phyloP scores from a whole-genome alignment of 2,888 invertebrate species.

The Sialis lutaria region DNA sequence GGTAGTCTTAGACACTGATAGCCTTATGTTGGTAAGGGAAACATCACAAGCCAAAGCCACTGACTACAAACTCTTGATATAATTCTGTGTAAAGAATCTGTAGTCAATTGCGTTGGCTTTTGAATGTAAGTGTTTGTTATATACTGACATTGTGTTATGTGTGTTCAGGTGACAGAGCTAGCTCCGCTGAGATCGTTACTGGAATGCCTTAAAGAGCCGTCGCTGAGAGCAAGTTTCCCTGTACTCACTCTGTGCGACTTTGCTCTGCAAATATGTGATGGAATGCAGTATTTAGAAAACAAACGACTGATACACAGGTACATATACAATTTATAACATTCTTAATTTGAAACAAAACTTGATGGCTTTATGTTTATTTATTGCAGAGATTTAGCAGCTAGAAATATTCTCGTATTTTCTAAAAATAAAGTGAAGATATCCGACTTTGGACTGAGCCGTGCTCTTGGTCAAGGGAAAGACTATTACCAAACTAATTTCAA shows the following conservation, averaged over 20 bases:
- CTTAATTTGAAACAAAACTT: no score
- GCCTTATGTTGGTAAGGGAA: conserved; percentile 23
- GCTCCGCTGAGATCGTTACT: conserved; percentile 87
- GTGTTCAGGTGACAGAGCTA: conserved; percentile 69
- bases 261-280: conserved; percentile 89
- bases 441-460: conserved; percentile 91
- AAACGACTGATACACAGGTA: conserved; percentile 90
- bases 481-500: conserved; percentile 98
- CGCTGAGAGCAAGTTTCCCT: conserved; percentile 77
- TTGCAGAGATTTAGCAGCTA: conserved; percentile 83
- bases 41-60: no score
- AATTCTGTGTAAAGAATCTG: background rate
- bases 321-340: conserved; percentile 1
- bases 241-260: conserved; percentile 88
- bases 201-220: conserved; percentile 89
- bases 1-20: conserved; percentile 82
- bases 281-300: conserved; percentile 93
- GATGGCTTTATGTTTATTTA: background rate
- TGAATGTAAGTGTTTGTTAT: no score
- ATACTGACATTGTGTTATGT: conserved; percentile 1
- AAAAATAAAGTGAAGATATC: conserved; percentile 96
- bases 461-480: conserved; percentile 93
- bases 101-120: no score
- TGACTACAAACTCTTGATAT: no score
- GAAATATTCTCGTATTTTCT: conserved; percentile 94